Conservation (phyloP, 2,888 invertebrate genomes). For the Heliconius sara region DNA sequence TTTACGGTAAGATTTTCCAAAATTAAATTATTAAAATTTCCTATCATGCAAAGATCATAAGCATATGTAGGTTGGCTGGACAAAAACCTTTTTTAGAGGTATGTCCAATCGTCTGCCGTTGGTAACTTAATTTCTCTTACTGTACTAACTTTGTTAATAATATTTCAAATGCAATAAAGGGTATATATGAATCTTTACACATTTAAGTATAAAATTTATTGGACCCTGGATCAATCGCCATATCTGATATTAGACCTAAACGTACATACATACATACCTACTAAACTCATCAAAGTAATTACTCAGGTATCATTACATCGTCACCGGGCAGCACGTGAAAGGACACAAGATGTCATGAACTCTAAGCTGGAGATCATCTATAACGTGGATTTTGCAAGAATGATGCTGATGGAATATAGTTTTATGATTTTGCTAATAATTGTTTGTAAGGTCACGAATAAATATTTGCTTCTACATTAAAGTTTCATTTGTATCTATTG, state of each 20-base stretch:
- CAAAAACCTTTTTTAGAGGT: too few species aligned
- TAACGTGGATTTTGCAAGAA: constrained; percentile 20
- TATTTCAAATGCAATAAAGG: too few species aligned
- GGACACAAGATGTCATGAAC: constrained; percentile 30
- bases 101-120: too few species aligned
- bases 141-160: too few species aligned
- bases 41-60: background rate
- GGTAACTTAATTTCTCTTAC: too few species aligned
- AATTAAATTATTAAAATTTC: background rate
- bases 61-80: too few species aligned
- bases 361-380: constrained; percentile 19
- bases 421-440: constrained; percentile 20
- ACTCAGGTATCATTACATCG: constrained; percentile 16
- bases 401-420: constrained; percentile 12
- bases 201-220: too few species aligned
- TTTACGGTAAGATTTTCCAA: background rate
- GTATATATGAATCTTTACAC: too few species aligned
- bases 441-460: constrained; percentile 9
- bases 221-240: too few species aligned
- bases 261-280: background rate
- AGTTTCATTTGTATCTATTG: background rate
- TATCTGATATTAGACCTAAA: background rate
- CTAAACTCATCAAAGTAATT: background rate
- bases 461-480: background rate
- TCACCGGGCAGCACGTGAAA: constrained; percentile 26